A percentile compares a stretch with the other conserved stretches of the same genome.
Conservation (phyloP, 2,888 invertebrate genomes). For the Laothoe populi region DNA sequence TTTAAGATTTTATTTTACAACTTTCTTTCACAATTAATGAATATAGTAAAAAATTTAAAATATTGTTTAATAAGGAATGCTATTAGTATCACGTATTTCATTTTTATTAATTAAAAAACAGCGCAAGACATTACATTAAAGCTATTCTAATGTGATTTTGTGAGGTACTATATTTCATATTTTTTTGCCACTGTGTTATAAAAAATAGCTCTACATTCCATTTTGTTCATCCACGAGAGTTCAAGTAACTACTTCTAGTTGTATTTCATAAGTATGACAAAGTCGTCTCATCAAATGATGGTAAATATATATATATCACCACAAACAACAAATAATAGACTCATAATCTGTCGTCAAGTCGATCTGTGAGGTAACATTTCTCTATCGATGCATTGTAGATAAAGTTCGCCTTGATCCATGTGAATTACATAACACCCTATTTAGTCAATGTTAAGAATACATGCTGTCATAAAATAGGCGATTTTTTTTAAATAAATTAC, state of each 20-base stretch:
- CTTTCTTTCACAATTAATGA: slow-evolving; percentile 16
- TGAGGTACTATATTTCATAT: neutral
- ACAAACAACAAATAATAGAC: no score
- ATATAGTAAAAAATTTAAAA: slow-evolving; percentile 26
- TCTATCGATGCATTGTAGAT: no score
- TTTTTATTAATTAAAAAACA: slow-evolving; percentile 4
- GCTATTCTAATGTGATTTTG: slow-evolving; percentile 9
- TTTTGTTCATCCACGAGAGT: neutral
- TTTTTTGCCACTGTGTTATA: neutral
- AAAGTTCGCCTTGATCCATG: no score
- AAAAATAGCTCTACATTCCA: neutral
- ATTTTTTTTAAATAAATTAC: no score
- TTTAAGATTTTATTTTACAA: slow-evolving; percentile 17
- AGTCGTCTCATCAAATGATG: no score
- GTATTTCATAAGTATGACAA: neutral
- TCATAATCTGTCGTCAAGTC: no score
- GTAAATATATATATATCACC: no score
- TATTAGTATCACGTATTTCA: slow-evolving; percentile 24
- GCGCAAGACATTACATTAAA: slow-evolving; percentile 9
- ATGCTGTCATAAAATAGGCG: no score
- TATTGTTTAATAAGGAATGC: slow-evolving; percentile 27
- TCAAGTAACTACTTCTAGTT: no score
- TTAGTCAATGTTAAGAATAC: no score
- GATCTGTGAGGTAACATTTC: no score
- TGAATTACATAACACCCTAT: no score